A percentile compares a stretch with the other conserved stretches of the same genome.
Evolutionary conservation across 2,113 vertebrate genomes (phyloP).

Genomic region (Synchiropus splendidus): DNA sequence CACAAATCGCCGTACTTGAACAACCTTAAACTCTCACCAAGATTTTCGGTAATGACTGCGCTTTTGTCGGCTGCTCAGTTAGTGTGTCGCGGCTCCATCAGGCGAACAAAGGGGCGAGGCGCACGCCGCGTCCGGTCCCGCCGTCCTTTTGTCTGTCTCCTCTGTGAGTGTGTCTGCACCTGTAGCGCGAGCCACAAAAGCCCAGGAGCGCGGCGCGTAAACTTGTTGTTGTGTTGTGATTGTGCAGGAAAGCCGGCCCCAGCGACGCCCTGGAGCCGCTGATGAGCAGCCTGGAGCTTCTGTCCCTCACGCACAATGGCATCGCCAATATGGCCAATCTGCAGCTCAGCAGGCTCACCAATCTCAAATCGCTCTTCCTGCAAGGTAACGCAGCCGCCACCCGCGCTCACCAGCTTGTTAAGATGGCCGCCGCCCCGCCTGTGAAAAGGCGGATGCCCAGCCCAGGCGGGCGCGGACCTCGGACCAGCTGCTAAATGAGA

Average conservation of each 20-base stretch:
- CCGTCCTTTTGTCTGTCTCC: neutral
- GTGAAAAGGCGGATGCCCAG: constrained; percentile 46
- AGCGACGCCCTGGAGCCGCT: constrained; percentile 69
- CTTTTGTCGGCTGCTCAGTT: too few species aligned
- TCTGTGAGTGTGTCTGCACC: constrained; percentile 27
- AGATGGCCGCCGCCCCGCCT: constrained; percentile 10
- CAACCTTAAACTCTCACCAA: too few species aligned
- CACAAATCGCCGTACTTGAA: too few species aligned
- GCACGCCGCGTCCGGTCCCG: too few species aligned
- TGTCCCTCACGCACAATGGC: constrained; percentile 81
- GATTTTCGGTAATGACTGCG: too few species aligned
- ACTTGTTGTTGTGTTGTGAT: neutral
- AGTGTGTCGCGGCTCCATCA: too few species aligned
- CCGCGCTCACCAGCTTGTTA: constrained; percentile 17
- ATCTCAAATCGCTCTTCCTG: constrained; percentile 77
- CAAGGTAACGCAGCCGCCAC: too few species aligned
- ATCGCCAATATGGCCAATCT: constrained; percentile 78
- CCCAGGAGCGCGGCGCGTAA: too few species aligned
- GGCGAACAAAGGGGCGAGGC: too few species aligned
- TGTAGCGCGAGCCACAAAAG: too few species aligned
- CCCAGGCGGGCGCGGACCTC: constrained; percentile 27
- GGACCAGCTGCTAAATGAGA: constrained; percentile 46
- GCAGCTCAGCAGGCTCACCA: constrained; percentile 78
- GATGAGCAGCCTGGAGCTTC: constrained; percentile 81
- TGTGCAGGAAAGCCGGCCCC: constrained; percentile 57